These are phyloP conservation scores for Laterallus jamaicensis DNA, from an alignment of 2,113 vertebrate genomes.

Conservation along the genomic window DNA sequence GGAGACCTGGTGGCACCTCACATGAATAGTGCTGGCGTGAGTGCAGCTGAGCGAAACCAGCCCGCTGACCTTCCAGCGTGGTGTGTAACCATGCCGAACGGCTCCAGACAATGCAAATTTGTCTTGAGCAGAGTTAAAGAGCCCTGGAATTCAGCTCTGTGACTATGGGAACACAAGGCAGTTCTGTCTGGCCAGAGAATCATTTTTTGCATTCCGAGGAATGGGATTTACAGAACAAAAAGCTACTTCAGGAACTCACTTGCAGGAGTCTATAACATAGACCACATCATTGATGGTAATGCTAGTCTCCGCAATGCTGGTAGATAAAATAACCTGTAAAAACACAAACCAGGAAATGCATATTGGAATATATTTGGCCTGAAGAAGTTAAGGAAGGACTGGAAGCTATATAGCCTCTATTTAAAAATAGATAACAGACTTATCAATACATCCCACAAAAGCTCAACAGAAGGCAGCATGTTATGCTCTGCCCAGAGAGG, in stretches of 20 bases:
- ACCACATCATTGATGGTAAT: constrained; percentile 98
- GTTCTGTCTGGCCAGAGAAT: neutral
- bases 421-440: neutral
- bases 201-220: neutral
- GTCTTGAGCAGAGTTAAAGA: neutral
- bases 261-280: constrained; percentile 98
- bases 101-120: constrained; percentile 16
- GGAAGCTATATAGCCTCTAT: neutral
- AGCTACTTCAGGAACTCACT: constrained; percentile 80
- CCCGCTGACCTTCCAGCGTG: neutral
- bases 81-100: neutral
- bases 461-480: neutral
- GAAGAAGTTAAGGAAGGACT: neutral
- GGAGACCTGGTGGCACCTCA: neutral
- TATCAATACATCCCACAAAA: neutral
- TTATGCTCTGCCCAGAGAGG: neutral
- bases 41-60: neutral
- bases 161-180: neutral
- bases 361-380: neutral
- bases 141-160: neutral
- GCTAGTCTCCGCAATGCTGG: constrained; percentile 96
- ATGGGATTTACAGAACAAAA: neutral
- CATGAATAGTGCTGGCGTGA: neutral
- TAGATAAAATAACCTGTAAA: constrained; percentile 93
- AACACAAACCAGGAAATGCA: neutral